Percentiles rank a stretch among this genome's conserved stretches.
These are phyloP conservation scores for Gandaritis pyraliata DNA, from an alignment of 2,888 invertebrate genomes.

Conservation along the genomic window DNA sequence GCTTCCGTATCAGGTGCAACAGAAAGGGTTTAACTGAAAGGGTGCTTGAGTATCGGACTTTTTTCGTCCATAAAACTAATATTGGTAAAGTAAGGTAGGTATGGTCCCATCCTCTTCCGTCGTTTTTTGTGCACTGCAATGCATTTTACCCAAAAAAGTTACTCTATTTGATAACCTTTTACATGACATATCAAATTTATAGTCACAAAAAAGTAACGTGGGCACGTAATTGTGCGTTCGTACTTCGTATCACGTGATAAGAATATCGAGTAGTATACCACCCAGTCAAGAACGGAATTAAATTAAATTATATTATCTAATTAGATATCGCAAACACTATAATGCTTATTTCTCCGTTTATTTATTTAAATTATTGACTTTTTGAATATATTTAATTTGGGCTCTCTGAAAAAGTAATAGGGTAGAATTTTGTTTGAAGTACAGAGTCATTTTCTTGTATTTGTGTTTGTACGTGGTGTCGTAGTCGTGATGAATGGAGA, in stretches of 20 bases:
- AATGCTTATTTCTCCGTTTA: constrained; percentile 75
- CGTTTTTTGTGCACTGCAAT: constrained; percentile 74
- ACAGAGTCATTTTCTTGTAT: constrained; percentile 42
- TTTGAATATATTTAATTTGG: constrained; percentile 24
- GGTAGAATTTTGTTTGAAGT: constrained; percentile 52
- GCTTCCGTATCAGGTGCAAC: constrained; percentile 81
- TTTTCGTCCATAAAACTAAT: constrained; percentile 83
- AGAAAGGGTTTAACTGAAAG: constrained; percentile 77
- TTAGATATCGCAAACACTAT: constrained; percentile 72
- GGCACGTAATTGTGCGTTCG: constrained; percentile 28
- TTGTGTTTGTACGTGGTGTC: constrained; percentile 66
- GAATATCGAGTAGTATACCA: constrained; percentile 61
- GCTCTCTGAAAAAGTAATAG: constrained; percentile 44
- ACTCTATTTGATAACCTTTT: constrained; percentile 69
- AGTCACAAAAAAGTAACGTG: constrained; percentile 33
- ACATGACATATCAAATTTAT: constrained; percentile 56
- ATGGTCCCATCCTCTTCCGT: constrained; percentile 82
- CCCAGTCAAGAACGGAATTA: constrained; percentile 73
- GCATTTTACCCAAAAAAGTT: constrained; percentile 68
- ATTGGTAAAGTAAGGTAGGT: constrained; percentile 65
- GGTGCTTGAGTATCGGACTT: constrained; percentile 76
- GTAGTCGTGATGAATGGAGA: constrained; percentile 71
- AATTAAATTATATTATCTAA: constrained; percentile 75
- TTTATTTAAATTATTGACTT: constrained; percentile 52
- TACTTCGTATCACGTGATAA: constrained; percentile 59